Evolutionary conservation across 2,888 invertebrate genomes (phyloP), one percentile per base, ranked within the genome.

Genomic region (Phengaris arion): DNA sequence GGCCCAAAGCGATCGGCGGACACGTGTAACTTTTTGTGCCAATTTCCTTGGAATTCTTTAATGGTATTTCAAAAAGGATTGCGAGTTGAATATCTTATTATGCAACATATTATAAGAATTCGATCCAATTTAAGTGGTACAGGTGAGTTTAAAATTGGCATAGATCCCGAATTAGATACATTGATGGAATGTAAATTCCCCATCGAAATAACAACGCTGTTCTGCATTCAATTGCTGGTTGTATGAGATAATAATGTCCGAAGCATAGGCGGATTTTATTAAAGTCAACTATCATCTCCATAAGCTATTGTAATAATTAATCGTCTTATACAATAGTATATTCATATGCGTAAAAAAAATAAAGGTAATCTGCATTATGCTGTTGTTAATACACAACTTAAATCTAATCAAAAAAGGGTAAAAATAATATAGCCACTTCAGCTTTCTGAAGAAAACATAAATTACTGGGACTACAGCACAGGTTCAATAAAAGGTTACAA

Each of bases 1-100:
- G 87, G 92, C 92, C 89, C 84, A 83, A 82, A 89, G 92, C 89
- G 88, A 87, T 89, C 86, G 87, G 86, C 79, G 83, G 91, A 90
- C 93, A 92, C 92, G 92, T 93, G 93, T 92, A 92, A 89, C 89
- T 93, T 93, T 93, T 92, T 93, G 90, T 90, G 85, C 88, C 84
- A 90, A 91, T 87, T 89, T 88, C 87, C 84, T 89, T 88, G 88
- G 89, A 88, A 91, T 89, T 89, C 87, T 85, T 88, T 84, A 85
- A 85, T 87, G 85, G 81, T 85, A 86, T 85, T 82, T 84, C 82
- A 83, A 83, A 87, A 88, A 87, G 81, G 87, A 85, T 84, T 84
- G 79, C 35, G 87, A 85, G 89, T 89, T 88, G 88, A 90, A 89
- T 89, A 89, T 83, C 88, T 91, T 90, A 92, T 90, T 91, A 91